Percentiles rank a stretch among this genome's conserved stretches.
phyloP scores from a whole-genome alignment of 2,113 vertebrate genomes.

The Vombatus ursinus region DNA sequence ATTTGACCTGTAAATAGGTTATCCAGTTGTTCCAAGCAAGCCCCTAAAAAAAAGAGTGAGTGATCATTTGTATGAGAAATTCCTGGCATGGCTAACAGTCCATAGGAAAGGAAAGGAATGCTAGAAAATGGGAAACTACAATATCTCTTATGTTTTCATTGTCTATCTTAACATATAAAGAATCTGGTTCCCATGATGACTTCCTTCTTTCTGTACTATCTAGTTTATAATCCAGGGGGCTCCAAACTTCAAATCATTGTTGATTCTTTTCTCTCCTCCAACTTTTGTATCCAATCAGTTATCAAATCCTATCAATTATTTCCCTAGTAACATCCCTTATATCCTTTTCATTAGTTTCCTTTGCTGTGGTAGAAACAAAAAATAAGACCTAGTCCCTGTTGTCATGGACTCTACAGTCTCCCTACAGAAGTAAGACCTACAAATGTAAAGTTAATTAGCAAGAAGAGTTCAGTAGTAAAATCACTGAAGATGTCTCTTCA shows the following conservation, averaged over 20 bases:
- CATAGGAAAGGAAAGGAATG: not conserved
- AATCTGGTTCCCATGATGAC: not conserved
- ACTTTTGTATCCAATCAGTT: not conserved
- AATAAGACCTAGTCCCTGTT: too few relatives aligned
- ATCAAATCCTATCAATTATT: too few relatives aligned
- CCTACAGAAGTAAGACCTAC: too few relatives aligned
- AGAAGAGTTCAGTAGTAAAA: too few relatives aligned
- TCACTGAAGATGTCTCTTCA: too few relatives aligned
- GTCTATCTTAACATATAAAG: not conserved
- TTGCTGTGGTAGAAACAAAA: too few relatives aligned
- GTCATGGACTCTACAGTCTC: too few relatives aligned
- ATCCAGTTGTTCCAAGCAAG: not conserved
- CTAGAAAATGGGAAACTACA: not conserved
- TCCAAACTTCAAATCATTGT: not conserved
- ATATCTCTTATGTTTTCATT: too few relatives aligned
- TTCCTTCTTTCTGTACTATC: not conserved
- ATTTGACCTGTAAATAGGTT: too few relatives aligned
- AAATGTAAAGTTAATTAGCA: too few relatives aligned
- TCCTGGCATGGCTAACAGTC: not conserved
- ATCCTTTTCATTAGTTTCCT: too few relatives aligned
- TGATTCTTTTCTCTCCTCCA: not conserved
- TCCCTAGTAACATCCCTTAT: too few relatives aligned
- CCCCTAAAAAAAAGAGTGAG: not conserved
- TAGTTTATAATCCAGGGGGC: not conserved
- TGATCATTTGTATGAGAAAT: not conserved